Percentiles rank a stretch among this genome's conserved stretches.
Evolutionary conservation across 2,113 vertebrate genomes (phyloP).

Genomic region (Raja brachyura): DNA sequence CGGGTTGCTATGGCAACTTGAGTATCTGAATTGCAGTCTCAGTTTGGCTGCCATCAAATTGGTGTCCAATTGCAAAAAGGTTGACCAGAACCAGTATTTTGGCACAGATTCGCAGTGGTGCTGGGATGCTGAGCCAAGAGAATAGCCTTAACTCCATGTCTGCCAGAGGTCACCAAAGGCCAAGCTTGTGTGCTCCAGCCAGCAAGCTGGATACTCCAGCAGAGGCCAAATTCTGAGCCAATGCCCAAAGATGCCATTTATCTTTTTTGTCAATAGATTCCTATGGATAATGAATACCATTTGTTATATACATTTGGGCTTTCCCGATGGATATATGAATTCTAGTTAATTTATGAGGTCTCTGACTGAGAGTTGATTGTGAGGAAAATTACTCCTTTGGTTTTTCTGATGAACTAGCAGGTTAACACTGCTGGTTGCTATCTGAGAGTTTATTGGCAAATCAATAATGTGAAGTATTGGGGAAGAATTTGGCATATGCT

Average conservation of each 20-base stretch:
- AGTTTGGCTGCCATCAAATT: no score
- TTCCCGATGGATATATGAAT: background rate
- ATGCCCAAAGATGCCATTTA: background rate
- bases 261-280: background rate
- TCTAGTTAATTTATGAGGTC: background rate
- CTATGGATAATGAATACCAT: background rate
- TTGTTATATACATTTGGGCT: background rate
- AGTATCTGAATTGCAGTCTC: no score
- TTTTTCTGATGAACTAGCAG: background rate
- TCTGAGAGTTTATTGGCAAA: background rate
- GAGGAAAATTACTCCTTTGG: background rate
- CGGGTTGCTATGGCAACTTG: no score
- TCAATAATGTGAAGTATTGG: background rate
- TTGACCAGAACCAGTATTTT: no score
- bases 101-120: no score
- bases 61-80: no score
- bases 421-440: background rate
- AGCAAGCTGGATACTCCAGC: no score
- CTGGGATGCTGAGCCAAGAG: no score
- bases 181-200: no score
- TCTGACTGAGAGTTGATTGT: background rate
- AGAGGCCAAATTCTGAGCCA: no score
- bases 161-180: no score
- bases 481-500: background rate
- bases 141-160: no score